phyloP scores from a whole-genome alignment of 2,113 vertebrate species.

The Tetrao urogallus region DNA sequence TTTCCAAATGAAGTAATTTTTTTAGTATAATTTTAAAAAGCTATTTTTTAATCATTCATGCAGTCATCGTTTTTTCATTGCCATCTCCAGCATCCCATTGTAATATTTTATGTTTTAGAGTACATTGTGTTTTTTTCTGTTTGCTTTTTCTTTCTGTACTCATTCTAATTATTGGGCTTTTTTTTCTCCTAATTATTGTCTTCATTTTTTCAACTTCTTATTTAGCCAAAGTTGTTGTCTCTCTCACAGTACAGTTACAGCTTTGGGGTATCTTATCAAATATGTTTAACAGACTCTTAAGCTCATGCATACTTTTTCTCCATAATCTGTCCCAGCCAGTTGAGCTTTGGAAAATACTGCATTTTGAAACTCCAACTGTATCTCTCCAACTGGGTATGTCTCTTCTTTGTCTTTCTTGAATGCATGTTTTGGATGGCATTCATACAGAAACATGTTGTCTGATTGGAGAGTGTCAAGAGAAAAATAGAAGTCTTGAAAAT shows the following conservation, averaged over 20 bases:
- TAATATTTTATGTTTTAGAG: neutral
- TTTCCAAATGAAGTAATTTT: neutral
- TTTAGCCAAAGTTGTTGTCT: neutral
- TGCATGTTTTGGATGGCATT: neutral
- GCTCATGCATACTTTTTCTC: neutral
- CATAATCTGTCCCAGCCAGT: neutral
- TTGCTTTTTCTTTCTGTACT: neutral
- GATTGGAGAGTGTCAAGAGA: neutral
- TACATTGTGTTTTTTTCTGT: neutral
- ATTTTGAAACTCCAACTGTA: neutral
- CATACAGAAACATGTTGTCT: neutral
- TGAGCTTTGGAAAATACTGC: neutral
- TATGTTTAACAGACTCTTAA: neutral
- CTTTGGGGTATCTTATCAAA: neutral
- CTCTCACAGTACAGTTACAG: neutral
- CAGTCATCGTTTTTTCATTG: neutral
- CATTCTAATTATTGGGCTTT: neutral
- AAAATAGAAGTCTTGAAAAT: constrained; percentile 6
- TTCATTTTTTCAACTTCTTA: neutral
- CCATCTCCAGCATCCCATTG: neutral
- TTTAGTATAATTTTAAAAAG: neutral
- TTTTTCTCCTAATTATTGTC: neutral
- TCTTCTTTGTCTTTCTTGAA: constrained; percentile 4
- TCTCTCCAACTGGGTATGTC: neutral
- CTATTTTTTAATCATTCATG: neutral